phyloP scores from a whole-genome alignment of 2,888 invertebrate species.

The Apodemia zela region DNA sequence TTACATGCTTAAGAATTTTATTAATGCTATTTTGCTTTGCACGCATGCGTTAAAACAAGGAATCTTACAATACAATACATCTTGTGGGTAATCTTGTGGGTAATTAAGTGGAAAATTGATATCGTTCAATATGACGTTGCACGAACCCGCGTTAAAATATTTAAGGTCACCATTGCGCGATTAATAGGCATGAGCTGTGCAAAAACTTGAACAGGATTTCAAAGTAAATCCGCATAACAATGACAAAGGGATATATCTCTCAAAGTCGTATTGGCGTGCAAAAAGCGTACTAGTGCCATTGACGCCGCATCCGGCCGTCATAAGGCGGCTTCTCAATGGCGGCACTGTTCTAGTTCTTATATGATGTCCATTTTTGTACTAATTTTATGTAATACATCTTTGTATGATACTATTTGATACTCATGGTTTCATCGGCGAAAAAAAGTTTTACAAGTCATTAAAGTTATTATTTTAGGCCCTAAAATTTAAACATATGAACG shows the following conservation, averaged over 20 bases:
- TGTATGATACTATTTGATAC: background rate
- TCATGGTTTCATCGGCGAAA: background rate
- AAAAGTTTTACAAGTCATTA: no score
- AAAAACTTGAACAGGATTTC: conserved; percentile 60
- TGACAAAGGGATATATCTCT: conserved; percentile 51
- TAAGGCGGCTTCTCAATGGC: conserved; percentile 3
- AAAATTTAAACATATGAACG: no score
- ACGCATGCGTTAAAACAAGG: conserved; percentile 29
- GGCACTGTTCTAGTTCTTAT: background rate
- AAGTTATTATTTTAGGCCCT: no score
- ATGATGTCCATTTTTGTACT: background rate
- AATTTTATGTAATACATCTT: background rate
- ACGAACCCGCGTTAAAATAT: conserved; percentile 35
- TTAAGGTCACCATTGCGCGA: conserved; percentile 36
- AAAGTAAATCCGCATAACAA: conserved; percentile 52
- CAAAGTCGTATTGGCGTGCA: conserved; percentile 40
- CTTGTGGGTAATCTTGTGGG: conserved; percentile 35
- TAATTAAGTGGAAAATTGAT: conserved; percentile 50
- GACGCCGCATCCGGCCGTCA: conserved; percentile 17
- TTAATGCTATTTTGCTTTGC: conserved; percentile 18
- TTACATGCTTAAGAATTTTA: conserved; percentile 21
- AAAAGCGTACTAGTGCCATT: conserved; percentile 29
- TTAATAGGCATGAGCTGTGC: conserved; percentile 27
- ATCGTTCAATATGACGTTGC: conserved; percentile 39
- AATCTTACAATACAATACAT: no score